Evolutionary conservation across 2,888 invertebrate species (phyloP).

Genomic region (Nasonia oneida): DNA sequence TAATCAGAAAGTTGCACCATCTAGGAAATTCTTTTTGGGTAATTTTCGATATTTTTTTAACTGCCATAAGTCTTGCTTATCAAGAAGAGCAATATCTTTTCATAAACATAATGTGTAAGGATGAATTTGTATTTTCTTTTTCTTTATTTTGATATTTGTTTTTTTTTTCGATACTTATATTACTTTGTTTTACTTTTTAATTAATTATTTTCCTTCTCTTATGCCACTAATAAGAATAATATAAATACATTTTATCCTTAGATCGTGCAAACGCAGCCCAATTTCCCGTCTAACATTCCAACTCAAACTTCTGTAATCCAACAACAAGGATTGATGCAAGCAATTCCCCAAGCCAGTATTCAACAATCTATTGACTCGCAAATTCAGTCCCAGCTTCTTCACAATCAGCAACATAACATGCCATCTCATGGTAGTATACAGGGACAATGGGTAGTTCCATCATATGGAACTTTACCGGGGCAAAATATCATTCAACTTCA

Average conservation of each 20-base stretch:
- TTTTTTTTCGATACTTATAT: background rate
- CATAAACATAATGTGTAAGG: slow-evolving; percentile 43
- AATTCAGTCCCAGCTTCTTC: slow-evolving; percentile 59
- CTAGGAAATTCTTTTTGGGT: slow-evolving; percentile 61
- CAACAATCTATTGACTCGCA: slow-evolving; percentile 59
- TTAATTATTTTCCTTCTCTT: background rate
- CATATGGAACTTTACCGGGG: slow-evolving; percentile 59
- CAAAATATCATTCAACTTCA: slow-evolving; percentile 63
- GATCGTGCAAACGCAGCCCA: slow-evolving; percentile 57
- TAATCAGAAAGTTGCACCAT: slow-evolving; percentile 61
- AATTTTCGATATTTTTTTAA: slow-evolving; percentile 54
- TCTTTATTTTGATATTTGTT: background rate
- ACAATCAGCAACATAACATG: slow-evolving; percentile 52
- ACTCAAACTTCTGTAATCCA: slow-evolving; percentile 56
- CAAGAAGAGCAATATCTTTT: slow-evolving; percentile 2
- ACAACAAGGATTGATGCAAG: slow-evolving; percentile 56
- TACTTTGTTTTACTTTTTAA: background rate
- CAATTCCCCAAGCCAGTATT: slow-evolving; percentile 52
- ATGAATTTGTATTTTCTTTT: background rate
- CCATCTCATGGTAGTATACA: slow-evolving; percentile 53
- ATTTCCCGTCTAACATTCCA: slow-evolving; percentile 61
- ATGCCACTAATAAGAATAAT: background rate
- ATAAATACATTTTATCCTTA: background rate
- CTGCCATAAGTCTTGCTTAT: background rate
- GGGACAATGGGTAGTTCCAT: slow-evolving; percentile 61